These are phyloP conservation scores for Lasiurus cinereus DNA, from an alignment of 2,113 vertebrate species.

Conservation along the genomic window DNA sequence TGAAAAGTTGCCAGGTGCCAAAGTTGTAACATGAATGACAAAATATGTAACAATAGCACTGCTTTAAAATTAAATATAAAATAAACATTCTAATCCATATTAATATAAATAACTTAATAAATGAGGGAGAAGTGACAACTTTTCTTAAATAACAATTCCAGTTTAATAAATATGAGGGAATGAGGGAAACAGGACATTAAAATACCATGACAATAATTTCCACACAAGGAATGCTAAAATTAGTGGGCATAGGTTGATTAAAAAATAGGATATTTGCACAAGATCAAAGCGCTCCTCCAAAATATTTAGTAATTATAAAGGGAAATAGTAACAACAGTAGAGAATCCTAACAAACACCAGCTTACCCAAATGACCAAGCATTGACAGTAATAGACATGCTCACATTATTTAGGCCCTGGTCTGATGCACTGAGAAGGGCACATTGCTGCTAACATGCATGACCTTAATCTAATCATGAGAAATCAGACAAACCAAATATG, in stretches of 20 bases:
- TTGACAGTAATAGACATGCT: background rate
- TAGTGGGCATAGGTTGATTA: background rate
- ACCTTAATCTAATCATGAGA: background rate
- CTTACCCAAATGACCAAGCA: background rate
- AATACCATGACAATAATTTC: background rate
- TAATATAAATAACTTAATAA: slow-evolving; percentile 30
- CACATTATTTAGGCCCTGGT: background rate
- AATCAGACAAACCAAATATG: background rate
- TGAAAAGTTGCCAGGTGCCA: background rate
- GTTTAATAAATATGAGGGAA: background rate
- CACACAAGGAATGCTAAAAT: background rate
- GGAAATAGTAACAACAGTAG: background rate
- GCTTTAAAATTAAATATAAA: slow-evolving; percentile 7
- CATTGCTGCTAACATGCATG: background rate
- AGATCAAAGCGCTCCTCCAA: background rate
- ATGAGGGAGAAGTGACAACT: background rate
- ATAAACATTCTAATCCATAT: background rate
- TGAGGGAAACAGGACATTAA: slow-evolving; percentile 19
- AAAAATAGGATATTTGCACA: slow-evolving; percentile 19
- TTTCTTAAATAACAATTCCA: slow-evolving; percentile 4
- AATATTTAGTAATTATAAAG: background rate
- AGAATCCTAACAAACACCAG: background rate
- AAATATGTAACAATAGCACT: background rate
- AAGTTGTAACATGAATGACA: background rate
- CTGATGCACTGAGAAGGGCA: background rate